A percentile compares a stretch with the other conserved stretches of the same genome.
Conservation (phyloP, 2,113 vertebrate genomes). For the Peromyscus californicus region DNA sequence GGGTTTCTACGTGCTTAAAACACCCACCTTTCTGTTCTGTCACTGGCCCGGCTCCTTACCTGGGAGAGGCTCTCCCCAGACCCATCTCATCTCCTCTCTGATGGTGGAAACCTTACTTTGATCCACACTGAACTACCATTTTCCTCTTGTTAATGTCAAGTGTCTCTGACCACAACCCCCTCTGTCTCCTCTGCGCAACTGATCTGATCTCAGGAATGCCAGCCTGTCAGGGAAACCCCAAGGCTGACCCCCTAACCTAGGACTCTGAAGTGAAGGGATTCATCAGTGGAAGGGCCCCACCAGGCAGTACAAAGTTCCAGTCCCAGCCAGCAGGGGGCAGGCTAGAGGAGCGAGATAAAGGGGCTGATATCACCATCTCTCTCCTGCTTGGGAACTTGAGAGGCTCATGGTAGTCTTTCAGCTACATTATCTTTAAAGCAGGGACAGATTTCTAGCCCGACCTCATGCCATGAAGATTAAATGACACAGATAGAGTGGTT, state of each 20-base stretch:
- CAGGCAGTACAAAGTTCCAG: not conserved
- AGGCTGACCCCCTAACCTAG: not conserved
- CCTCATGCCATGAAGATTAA: not conserved
- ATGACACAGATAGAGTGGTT: fast-evolving
- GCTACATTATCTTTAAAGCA: not conserved
- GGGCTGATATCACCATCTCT: not conserved
- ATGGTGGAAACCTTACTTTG: not conserved
- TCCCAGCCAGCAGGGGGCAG: not conserved
- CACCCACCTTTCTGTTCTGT: not conserved
- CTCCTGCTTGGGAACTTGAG: not conserved
- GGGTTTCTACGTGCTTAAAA: not conserved
- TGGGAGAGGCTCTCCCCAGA: not conserved
- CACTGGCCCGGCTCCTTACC: not conserved
- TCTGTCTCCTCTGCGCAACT: not conserved
- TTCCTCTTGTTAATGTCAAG: not conserved
- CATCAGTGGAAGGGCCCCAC: fast-evolving
- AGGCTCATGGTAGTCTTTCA: not conserved
- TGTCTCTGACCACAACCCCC: fast-evolving
- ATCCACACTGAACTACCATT: not conserved
- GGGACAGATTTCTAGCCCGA: not conserved
- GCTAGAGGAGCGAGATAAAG: not conserved
- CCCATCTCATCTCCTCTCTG: not conserved
- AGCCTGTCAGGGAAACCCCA: not conserved
- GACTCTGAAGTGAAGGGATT: not conserved
- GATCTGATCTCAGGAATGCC: not conserved